phyloP scores from a whole-genome alignment of 2,888 invertebrate genomes.

The Drosophila merina region DNA sequence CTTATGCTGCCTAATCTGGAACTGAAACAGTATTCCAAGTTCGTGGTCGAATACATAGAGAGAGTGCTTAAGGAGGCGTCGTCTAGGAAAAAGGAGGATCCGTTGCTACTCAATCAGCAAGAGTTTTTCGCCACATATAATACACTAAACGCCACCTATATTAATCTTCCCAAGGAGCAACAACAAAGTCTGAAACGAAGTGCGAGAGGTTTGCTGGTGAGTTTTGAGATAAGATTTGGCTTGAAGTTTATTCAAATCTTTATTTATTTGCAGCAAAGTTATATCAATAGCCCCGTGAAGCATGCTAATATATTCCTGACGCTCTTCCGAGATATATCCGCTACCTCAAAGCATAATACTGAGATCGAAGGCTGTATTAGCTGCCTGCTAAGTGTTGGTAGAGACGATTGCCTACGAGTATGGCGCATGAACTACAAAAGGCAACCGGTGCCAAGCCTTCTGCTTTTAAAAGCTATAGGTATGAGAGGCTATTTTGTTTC shows the following conservation, averaged over 20 bases:
- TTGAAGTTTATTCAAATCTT: background rate
- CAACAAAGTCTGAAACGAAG: conserved; percentile 75
- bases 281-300: conserved; percentile 75
- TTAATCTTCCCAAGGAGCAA: conserved; percentile 73
- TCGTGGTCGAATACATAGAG: conserved; percentile 87
- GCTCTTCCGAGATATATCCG: conserved; percentile 74
- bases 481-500: conserved; percentile 16
- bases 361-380: conserved; percentile 80
- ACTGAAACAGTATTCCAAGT: conserved; percentile 88
- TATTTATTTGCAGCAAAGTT: conserved; percentile 66
- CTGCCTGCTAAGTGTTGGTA: conserved; percentile 69
- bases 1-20: conserved; percentile 90
- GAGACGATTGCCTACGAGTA: conserved; percentile 79
- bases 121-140: conserved; percentile 80
- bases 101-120: conserved; percentile 55
- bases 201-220: conserved; percentile 76
- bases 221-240: conserved; percentile 17
- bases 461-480: conserved; percentile 78
- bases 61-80: conserved; percentile 65
- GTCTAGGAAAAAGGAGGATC: conserved; percentile 47
- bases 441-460: conserved; percentile 71
- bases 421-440: conserved; percentile 84
- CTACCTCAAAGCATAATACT: conserved; percentile 50
- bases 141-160: conserved; percentile 65
- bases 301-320: conserved; percentile 80